Percentiles rank a stretch among this genome's conserved stretches.
phyloP scores from a whole-genome alignment of 1,140 invertebrate species.

The Carposina sasakii region DNA sequence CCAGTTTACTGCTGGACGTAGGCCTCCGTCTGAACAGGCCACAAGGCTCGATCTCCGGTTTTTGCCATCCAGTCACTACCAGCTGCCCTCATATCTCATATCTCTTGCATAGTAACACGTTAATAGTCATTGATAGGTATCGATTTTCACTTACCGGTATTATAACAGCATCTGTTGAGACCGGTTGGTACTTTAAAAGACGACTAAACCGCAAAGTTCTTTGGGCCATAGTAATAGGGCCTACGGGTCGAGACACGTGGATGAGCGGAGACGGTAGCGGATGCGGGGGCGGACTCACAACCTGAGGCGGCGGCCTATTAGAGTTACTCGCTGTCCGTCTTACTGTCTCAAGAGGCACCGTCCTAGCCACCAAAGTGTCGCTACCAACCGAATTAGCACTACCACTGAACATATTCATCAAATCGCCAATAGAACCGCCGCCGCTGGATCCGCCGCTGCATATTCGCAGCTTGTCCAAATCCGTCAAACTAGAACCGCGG shows the following conservation, averaged over 20 bases:
- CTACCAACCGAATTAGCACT: constrained; percentile 78
- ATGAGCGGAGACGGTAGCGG: constrained; percentile 60
- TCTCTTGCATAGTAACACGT: no score
- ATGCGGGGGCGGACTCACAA: constrained; percentile 50
- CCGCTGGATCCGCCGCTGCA: constrained; percentile 71
- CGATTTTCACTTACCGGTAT: constrained; percentile 59
- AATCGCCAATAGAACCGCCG: constrained; percentile 81
- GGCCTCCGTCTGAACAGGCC: no score
- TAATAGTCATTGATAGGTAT: no score
- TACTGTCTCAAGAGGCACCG: constrained; percentile 82
- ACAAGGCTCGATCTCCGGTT: no score
- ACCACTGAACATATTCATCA: constrained; percentile 84
- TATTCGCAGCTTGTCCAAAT: constrained; percentile 78
- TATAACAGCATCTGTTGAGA: constrained; percentile 54
- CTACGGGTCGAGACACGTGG: constrained; percentile 48
- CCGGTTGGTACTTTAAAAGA: constrained; percentile 73
- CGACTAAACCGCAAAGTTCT: constrained; percentile 78
- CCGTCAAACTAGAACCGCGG: constrained; percentile 81
- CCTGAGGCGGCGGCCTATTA: constrained; percentile 49
- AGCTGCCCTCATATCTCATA: no score
- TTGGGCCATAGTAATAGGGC: constrained; percentile 75
- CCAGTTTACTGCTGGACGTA: no score
- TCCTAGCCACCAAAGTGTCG: constrained; percentile 78
- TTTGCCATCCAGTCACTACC: no score
- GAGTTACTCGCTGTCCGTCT: no score